These are phyloP conservation scores for Diachrysia chrysitis DNA, from an alignment of 2,888 invertebrate species.

Conservation along the genomic window DNA sequence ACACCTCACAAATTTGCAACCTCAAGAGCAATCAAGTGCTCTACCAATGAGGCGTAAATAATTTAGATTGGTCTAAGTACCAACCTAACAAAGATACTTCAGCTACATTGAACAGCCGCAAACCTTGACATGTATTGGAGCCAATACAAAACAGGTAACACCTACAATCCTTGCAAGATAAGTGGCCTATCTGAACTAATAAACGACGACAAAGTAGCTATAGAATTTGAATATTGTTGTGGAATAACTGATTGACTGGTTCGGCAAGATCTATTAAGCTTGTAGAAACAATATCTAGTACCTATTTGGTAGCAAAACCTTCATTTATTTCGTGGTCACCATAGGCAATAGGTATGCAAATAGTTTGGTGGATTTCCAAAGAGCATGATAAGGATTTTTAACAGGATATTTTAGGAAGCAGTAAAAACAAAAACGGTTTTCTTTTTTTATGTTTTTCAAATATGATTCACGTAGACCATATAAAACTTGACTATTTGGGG, in stretches of 20 bases:
- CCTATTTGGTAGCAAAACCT: background rate
- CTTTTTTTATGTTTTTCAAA: no score
- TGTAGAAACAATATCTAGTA: background rate
- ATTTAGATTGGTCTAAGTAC: background rate
- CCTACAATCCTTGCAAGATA: slow-evolving; percentile 44
- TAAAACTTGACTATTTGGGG: no score
- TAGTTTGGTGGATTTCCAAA: background rate
- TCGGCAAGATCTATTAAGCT: slow-evolving; percentile 27
- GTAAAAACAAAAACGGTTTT: no score
- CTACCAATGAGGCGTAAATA: background rate
- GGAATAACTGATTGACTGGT: slow-evolving; percentile 46
- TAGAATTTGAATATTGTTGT: slow-evolving; percentile 46
- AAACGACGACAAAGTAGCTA: slow-evolving; percentile 49
- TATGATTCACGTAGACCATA: no score
- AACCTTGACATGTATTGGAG: slow-evolving; percentile 45
- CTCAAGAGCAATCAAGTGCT: background rate
- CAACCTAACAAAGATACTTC: slow-evolving; percentile 12
- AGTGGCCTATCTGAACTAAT: slow-evolving; percentile 48
- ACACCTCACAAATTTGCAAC: background rate
- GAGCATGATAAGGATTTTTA: background rate
- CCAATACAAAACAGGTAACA: slow-evolving; percentile 45
- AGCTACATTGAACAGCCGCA: slow-evolving; percentile 36
- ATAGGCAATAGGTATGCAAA: background rate
- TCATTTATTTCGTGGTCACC: background rate
- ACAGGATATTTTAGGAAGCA: no score